These are phyloP conservation scores for Umimayanthus kanabou DNA, from an alignment of 92 coral and sea anemone genomes.

Conservation along the genomic window DNA sequence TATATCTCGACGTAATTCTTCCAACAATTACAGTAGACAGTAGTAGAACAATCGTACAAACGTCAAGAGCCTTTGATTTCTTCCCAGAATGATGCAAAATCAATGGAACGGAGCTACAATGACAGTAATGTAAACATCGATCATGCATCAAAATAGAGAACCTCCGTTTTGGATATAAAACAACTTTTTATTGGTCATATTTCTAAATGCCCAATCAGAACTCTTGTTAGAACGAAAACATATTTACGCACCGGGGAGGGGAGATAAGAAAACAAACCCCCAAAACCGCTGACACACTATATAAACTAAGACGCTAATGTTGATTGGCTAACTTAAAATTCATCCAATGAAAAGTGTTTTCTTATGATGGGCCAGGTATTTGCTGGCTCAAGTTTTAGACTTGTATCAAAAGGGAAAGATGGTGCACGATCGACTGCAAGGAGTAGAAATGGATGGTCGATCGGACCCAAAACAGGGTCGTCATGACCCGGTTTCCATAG, in stretches of 20 bases:
- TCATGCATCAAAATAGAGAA: constrained; percentile 11
- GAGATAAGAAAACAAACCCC: not conserved
- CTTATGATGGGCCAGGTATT: not conserved
- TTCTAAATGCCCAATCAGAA: constrained; percentile 16
- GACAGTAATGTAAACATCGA: constrained; percentile 3
- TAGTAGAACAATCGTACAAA: not conserved
- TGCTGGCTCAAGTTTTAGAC: constrained; percentile 25
- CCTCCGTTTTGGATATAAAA: constrained; percentile 24
- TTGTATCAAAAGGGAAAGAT: constrained; percentile 50
- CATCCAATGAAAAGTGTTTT: constrained; percentile 14
- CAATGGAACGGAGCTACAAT: constrained; percentile 3
- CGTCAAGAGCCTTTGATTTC: not conserved
- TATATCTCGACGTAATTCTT: not conserved
- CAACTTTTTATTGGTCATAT: not conserved
- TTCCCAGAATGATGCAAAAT: not conserved
- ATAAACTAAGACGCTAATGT: not conserved
- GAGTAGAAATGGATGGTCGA: constrained; percentile 63
- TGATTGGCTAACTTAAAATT: constrained; percentile 6
- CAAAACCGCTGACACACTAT: constrained; percentile 7
- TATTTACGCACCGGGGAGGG: not conserved
- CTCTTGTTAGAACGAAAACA: not conserved
- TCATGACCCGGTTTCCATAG: constrained; percentile 45
- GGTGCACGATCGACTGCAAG: constrained; percentile 82
- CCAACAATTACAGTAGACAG: not conserved
- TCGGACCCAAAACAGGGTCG: constrained; percentile 51